Evolutionary conservation across 2,113 vertebrate genomes (phyloP).

Genomic region (Chlorocebus sabaeus): DNA sequence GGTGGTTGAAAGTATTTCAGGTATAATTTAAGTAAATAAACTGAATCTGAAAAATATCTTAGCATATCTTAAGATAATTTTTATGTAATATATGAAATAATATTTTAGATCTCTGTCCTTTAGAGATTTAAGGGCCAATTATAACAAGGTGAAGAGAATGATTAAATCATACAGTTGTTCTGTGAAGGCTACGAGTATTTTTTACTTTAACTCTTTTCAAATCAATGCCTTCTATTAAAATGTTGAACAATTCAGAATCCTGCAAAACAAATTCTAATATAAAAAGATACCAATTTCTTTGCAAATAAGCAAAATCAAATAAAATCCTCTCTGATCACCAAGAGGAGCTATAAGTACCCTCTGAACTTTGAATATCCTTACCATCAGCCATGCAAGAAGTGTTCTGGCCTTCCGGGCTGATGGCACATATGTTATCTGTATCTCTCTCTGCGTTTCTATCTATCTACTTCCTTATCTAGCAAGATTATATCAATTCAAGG

Average conservation of each 20-base stretch:
- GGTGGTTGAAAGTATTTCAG: background rate
- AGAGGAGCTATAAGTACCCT: background rate
- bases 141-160: background rate
- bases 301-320: background rate
- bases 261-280: conserved; percentile 26
- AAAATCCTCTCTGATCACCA: background rate
- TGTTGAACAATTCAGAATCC: background rate
- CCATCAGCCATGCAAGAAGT: background rate
- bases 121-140: background rate
- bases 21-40: background rate
- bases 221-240: conserved; percentile 15
- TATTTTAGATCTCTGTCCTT: background rate
- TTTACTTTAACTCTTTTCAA: background rate
- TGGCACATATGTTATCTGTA: background rate
- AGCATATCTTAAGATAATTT: background rate
- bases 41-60: background rate
- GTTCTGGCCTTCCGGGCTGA: background rate
- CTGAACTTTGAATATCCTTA: background rate
- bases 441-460: background rate
- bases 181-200: background rate
- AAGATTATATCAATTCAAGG: background rate
- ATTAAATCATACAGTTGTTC: background rate
- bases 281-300: background rate
- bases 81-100: background rate
- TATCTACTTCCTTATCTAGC: background rate